These are phyloP conservation scores for Tokudaia tokunoshimensis DNA, from an alignment of 2,797 vertebrate genomes.

Conservation along the genomic window DNA sequence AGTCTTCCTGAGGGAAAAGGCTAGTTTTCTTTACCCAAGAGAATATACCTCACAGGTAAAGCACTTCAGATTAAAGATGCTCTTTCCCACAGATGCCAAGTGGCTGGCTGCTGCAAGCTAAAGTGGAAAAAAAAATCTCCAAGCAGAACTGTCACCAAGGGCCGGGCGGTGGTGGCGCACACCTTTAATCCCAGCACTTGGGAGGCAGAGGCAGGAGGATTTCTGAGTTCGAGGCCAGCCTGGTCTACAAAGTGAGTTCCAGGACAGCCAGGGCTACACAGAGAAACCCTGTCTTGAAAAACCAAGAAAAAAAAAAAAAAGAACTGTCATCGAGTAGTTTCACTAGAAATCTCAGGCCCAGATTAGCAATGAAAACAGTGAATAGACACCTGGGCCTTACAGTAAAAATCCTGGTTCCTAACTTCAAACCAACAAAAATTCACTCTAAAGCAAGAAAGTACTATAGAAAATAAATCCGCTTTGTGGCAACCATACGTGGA, in stretches of 20 bases:
- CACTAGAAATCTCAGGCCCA: neutral
- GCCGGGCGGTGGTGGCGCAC: no score
- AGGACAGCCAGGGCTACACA: no score
- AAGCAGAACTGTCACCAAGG: neutral
- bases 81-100: neutral
- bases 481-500: neutral
- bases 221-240: no score
- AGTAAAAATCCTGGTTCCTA: slow-evolving; percentile 54
- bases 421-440: neutral
- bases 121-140: neutral
- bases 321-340: neutral
- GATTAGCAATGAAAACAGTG: slow-evolving; percentile 48
- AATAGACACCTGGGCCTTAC: neutral
- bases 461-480: neutral
- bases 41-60: neutral
- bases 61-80: neutral
- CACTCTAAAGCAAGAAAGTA: slow-evolving; percentile 35
- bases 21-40: neutral
- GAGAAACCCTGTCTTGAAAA: no score
- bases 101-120: neutral
- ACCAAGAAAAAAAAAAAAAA: neutral
- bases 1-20: neutral
- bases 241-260: no score
- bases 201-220: no score
- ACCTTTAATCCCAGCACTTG: no score